phyloP scores from a whole-genome alignment of 1,140 invertebrate species.

The Sycophaga agraensis region DNA sequence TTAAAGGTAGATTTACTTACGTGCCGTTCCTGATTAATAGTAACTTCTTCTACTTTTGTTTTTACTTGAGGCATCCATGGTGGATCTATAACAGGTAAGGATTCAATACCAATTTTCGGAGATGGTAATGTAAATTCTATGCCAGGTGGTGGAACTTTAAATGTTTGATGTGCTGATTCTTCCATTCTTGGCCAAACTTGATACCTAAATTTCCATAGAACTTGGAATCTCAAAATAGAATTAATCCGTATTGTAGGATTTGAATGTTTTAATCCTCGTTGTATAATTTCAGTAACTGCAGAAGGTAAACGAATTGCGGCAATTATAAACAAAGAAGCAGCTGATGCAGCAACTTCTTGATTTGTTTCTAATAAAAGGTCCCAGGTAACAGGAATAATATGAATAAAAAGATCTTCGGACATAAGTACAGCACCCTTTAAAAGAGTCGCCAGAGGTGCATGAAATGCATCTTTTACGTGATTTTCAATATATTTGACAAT shows the following conservation, averaged over 20 bases:
- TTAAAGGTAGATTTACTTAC: conserved; percentile 62
- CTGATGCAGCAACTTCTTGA: conserved; percentile 74
- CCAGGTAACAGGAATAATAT: conserved; percentile 90
- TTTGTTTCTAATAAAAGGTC: conserved; percentile 84
- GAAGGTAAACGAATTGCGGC: conserved; percentile 87
- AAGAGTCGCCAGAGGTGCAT: conserved; percentile 83
- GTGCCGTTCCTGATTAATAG: conserved; percentile 96
- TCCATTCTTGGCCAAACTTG: conserved; percentile 99
- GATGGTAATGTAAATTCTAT: conserved; percentile 99
- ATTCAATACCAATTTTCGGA: conserved; percentile 96
- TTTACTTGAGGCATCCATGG: conserved; percentile 98
- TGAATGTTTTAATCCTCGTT: conserved; percentile 78
- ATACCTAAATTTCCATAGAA: conserved; percentile 95
- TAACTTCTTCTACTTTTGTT: conserved; percentile 98
- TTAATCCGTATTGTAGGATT: conserved; percentile 77
- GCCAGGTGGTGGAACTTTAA: conserved; percentile 96
- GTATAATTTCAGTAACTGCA: conserved; percentile 85
- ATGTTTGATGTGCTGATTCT: conserved; percentile 89
- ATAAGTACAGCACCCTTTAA: conserved; percentile 92
- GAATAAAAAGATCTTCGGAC: conserved; percentile 82
- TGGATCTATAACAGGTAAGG: conserved; percentile 92
- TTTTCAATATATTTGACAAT: conserved; percentile 86
- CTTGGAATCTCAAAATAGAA: conserved; percentile 86
- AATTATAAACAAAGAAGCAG: conserved; percentile 89
- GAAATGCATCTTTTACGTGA: conserved; percentile 84